Base-by-base conservation (phyloP, 2,888 invertebrate species). In the Stenichneumon culpator region DNA sequence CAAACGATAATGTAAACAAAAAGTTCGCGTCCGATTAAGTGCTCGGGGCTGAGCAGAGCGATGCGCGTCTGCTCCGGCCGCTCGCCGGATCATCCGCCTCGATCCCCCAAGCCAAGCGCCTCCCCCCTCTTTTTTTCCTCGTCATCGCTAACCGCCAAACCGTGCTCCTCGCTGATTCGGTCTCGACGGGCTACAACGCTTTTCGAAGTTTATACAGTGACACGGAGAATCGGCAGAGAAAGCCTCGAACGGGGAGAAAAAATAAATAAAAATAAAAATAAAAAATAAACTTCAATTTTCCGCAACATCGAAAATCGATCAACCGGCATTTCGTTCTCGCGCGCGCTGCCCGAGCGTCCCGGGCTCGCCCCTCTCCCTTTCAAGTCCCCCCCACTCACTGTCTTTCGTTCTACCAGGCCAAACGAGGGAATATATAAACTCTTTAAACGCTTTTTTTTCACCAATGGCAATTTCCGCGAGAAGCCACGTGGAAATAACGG, bases 301-400 rank as follows among this genome's bases (percentile, higher is more conserved):
- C 87, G 88, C 88, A 90, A 89, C 90, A 90, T 89, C 87, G 89
- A 88, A 88, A 90, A 87, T 88, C 88, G 87, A 86, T 88, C 88
- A 87, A 87, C 86, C 86, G 87, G 83, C 83, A 87, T 88, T 83
- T 88, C 87, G 89, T 89, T 89, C 86, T 85, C 87, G 69, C 54
- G 22, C 54, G 54, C 22, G 25, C 57, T 57, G 11, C 11, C 57
- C 57, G 11, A 52, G n/a, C 25, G 50, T 82, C 70, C 22, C 44
- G 32, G 47, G 39, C 47, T n/a, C 19, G 67, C n/a, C 25, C 50
- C 47, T 82, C 79, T 69, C 52, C 68, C 54, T 63, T n/a, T n/a
- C n/a, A n/a, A n/a, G n/a, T n/a, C 25, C 28, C 5, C 28, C 28
- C 0, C 28, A 3, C 28, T 3, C 28, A 0, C 25, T 19, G 32